phyloP scores from a whole-genome alignment of 2,888 invertebrate genomes.

The Atrina japonica region DNA sequence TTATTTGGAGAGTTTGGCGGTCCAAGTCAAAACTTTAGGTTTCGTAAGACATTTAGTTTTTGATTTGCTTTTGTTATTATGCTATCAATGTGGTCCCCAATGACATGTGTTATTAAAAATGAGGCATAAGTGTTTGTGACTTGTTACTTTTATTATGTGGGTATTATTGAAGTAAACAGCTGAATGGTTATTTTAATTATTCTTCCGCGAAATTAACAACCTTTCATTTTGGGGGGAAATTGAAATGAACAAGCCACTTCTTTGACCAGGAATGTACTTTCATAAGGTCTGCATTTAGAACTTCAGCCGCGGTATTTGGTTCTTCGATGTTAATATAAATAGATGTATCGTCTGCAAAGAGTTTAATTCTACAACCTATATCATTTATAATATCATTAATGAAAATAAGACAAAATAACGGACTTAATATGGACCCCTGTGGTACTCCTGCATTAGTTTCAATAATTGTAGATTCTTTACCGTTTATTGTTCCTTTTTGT shows the following conservation, averaged over 20 bases:
- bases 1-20: neutral
- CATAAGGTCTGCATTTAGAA: neutral
- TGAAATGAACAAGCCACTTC: constrained; percentile 18
- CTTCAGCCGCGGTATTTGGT: neutral
- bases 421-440: no score
- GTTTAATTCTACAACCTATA: neutral
- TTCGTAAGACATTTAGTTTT: constrained; percentile 4
- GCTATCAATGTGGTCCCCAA: neutral
- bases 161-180: neutral
- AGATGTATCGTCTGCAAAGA: constrained; percentile 22
- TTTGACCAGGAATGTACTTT: constrained; percentile 9
- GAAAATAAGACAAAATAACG: no score
- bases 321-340: constrained; percentile 6
- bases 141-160: neutral
- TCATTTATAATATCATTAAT: constrained; percentile 10
- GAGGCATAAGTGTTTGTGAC: constrained; percentile 8
- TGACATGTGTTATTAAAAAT: neutral
- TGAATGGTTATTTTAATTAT: neutral
- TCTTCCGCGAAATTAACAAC: neutral
- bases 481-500: no score
- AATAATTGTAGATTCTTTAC: no score
- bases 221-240: constrained; percentile 3
- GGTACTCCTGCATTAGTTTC: no score
- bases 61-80: neutral
- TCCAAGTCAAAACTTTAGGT: neutral